These are phyloP conservation scores for Embidobia sp. DNA, from an alignment of 2,888 invertebrate genomes.

Conservation along the genomic window DNA sequence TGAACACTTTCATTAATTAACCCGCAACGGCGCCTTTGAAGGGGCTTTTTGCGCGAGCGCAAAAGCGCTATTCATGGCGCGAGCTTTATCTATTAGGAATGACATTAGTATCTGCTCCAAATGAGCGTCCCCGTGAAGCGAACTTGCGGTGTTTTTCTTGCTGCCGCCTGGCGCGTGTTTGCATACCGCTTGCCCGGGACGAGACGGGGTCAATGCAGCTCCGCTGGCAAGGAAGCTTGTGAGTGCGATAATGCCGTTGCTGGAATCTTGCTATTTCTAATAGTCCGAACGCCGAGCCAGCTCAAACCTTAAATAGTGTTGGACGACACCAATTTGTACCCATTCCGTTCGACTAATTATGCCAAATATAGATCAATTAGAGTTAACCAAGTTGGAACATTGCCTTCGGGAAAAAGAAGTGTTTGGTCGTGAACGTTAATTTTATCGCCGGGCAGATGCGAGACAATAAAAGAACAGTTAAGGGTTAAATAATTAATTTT, in stretches of 20 bases:
- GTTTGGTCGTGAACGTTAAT: background rate
- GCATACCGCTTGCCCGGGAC: conserved; percentile 11
- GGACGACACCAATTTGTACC: conserved; percentile 11
- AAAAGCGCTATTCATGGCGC: conserved; percentile 28
- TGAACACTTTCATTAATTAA: conserved; percentile 38
- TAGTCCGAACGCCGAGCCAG: conserved; percentile 11
- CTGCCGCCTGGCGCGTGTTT: conserved; percentile 16
- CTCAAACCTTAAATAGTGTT: conserved; percentile 23
- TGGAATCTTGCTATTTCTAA: conserved; percentile 27
- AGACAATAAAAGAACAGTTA: too few relatives aligned
- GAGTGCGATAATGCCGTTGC: conserved; percentile 33
- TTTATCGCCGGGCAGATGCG: background rate
- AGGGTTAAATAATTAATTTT: too few relatives aligned
- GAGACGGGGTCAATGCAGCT: too few relatives aligned
- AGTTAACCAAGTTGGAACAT: conserved; percentile 5
- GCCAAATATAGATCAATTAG: conserved; percentile 16
- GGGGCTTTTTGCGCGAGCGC: conserved; percentile 11
- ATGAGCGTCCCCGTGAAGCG: conserved; percentile 10
- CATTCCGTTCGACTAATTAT: conserved; percentile 25
- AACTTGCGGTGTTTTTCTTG: conserved; percentile 40
- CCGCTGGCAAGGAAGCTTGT: too few relatives aligned
- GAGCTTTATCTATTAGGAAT: conserved; percentile 31
- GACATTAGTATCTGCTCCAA: conserved; percentile 40
- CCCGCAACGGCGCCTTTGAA: conserved; percentile 4
- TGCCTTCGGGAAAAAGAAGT: background rate